phyloP scores from a whole-genome alignment of 2,113 vertebrate genomes.

The Danionella cerebrum region DNA sequence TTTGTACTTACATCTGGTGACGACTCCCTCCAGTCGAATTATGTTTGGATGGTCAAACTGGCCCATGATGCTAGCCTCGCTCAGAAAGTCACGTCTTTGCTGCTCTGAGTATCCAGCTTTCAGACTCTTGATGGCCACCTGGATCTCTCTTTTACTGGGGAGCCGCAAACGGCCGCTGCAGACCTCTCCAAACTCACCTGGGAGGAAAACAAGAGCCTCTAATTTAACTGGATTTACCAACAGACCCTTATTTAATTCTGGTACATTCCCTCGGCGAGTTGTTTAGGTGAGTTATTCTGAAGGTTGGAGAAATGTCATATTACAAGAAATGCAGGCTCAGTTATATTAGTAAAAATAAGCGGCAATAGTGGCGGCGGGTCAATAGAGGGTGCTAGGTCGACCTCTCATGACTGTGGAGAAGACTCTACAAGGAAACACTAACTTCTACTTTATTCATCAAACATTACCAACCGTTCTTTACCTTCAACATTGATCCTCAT shows the following conservation, averaged over 20 bases:
- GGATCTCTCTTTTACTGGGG: constrained; percentile 67
- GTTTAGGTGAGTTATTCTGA: background rate
- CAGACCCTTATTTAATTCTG: background rate
- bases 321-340: too few species aligned
- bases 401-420: too few species aligned
- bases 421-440: too few species aligned
- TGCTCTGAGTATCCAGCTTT: constrained; percentile 68
- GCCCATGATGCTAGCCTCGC: constrained; percentile 69
- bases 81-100: constrained; percentile 66
- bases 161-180: constrained; percentile 64
- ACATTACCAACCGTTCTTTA: too few species aligned
- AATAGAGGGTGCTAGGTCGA: too few species aligned
- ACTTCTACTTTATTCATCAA: too few species aligned
- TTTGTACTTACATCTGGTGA: constrained; percentile 64
- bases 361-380: too few species aligned
- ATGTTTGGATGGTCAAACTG: constrained; percentile 70
- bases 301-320: too few species aligned
- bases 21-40: constrained; percentile 67
- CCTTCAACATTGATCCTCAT: too few species aligned
- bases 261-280: background rate
- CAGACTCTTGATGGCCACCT: constrained; percentile 68
- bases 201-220: background rate
- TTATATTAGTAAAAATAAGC: too few species aligned
- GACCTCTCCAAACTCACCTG: constrained; percentile 69
- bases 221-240: background rate